phyloP scores from a whole-genome alignment of 2,888 invertebrate genomes.

The Spatulosminthurus flaviceps region DNA sequence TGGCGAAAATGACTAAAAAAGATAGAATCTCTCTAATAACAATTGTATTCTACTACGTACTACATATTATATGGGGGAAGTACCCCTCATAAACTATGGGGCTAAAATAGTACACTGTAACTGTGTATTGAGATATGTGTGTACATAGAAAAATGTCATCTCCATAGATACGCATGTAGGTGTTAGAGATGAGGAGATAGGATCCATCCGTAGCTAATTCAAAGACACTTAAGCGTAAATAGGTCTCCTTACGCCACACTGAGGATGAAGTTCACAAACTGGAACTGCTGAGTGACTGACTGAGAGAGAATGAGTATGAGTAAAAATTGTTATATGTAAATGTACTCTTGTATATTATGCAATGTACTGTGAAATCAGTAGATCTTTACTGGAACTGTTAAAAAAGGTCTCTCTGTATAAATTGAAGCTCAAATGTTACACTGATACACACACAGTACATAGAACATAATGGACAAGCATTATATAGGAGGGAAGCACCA shows the following conservation, averaged over 20 bases:
- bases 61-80: not conserved
- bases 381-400: no score
- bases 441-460: no score
- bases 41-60: not conserved
- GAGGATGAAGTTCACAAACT: constrained; percentile 23
- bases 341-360: no score
- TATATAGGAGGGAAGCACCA: not conserved
- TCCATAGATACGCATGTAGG: constrained; percentile 19
- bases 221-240: constrained; percentile 32
- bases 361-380: no score
- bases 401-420: no score
- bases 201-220: constrained; percentile 29
- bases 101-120: no score
- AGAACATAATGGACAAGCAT: not conserved
- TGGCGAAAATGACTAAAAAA: not conserved
- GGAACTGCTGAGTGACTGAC: not conserved
- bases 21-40: constrained; percentile 2
- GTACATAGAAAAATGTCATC: no score
- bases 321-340: not conserved
- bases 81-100: not conserved
- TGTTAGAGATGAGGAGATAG: constrained; percentile 40
- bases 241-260: constrained; percentile 2
- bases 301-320: not conserved
- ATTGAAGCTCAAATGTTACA: no score
- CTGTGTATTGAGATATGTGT: no score